Evolutionary conservation across 2,888 invertebrate species (phyloP), one percentile per base, ranked within the genome.

Genomic region (Salpingus planirostris): DNA sequence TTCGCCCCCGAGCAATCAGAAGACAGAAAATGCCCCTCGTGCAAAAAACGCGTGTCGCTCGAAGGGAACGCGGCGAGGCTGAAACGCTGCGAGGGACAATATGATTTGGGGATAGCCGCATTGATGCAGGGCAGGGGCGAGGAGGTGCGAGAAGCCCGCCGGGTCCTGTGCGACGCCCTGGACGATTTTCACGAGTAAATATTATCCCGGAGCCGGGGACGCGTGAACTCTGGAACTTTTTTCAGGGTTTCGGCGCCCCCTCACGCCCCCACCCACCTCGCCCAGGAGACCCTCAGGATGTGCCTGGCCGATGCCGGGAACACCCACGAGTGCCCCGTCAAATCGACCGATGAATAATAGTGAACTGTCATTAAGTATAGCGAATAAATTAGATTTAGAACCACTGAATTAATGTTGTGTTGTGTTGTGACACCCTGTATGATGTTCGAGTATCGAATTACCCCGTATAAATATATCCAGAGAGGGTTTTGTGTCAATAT

Each of bases 271-370:
- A 78, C 80, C 0, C 73, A 81, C 27, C 60, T 80, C 14, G 81
- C 80, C 0, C 81, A 86, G 59, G 81, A 82, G 50, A 72, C 79
- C 0, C 59, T 85, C 18, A 66, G 78, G 2, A 68, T 74, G 0
- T 83, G 82, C 51, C 71, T 73, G 47, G 75, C 78, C 0, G 64
- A 72, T 23, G 49, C 49, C 6, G 78, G 78, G 7, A 79, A 77
- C 13, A 13, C 13, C n/a, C 27, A 4, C 13, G 27, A 30, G 4
- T 21, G 25, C 22, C 24, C 27, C 18, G 30, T 30, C 11, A 31
- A 25, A 18, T 24, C 24, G 12, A 8, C 8, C 24, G 11, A 23
- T 10, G n/a, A n/a, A n/a, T n/a, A n/a, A n/a, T n/a, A n/a, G n/a
- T n/a, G n/a, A n/a, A n/a, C n/a, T n/a, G n/a, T n/a, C n/a, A n/a